Conservation (phyloP, 92 coral and sea anemone species). For the Plumapathes pennacea region DNA sequence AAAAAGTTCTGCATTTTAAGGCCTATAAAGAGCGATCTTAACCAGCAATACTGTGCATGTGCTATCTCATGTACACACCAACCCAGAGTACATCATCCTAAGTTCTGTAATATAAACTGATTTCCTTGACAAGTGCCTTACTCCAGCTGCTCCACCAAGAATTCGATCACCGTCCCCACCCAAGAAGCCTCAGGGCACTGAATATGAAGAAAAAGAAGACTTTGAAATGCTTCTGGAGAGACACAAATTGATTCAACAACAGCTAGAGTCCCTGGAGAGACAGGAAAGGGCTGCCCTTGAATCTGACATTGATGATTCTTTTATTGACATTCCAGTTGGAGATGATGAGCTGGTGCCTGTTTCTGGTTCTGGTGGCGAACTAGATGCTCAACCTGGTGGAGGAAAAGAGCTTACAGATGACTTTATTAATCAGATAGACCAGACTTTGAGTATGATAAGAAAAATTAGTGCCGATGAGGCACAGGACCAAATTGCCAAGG, state of each 20-base stretch:
- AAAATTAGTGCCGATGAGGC: no score
- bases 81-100: slow-evolving; percentile 11
- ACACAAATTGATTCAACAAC: slow-evolving; percentile 85
- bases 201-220: slow-evolving; percentile 54
- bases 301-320: slow-evolving; percentile 80
- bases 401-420: no score
- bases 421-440: no score
- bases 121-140: slow-evolving; percentile 3
- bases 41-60: no score
- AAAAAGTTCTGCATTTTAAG: no score
- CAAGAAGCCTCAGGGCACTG: no score
- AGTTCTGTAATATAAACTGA: neutral
- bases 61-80: no score
- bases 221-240: slow-evolving; percentile 78
- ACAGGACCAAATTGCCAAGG: no score
- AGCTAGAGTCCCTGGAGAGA: slow-evolving; percentile 73
- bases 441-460: no score
- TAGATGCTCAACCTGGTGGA: no score
- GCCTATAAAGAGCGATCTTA: no score
- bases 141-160: slow-evolving; percentile 1
- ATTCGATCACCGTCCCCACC: slow-evolving; percentile 31
- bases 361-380: no score
- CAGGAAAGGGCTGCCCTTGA: slow-evolving; percentile 59
- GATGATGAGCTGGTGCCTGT: neutral
- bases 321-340: slow-evolving; percentile 88